Percentiles rank a stretch among this genome's conserved stretches.
These are phyloP conservation scores for Pionites leucogaster DNA, from an alignment of 2,113 vertebrate genomes.

Conservation along the genomic window DNA sequence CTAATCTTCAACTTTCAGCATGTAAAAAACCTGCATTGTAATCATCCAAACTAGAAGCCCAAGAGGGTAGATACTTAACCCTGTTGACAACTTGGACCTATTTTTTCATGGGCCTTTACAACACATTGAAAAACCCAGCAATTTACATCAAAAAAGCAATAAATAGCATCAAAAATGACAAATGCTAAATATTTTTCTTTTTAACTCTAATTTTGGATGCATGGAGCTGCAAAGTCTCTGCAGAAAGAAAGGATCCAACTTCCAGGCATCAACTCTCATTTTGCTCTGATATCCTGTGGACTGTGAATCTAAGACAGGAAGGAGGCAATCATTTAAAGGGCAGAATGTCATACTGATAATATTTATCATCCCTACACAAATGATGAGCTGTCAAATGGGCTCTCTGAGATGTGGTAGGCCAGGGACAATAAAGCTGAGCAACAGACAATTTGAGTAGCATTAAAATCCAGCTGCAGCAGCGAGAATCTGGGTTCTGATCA, in stretches of 20 bases:
- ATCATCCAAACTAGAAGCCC: neutral
- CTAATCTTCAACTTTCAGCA: conserved; percentile 24
- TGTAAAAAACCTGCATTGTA: neutral
- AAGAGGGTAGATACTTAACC: neutral
- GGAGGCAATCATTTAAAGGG: neutral
- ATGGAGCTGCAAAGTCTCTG: neutral
- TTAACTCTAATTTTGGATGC: neutral
- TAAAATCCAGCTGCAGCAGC: neutral
- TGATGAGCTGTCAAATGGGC: neutral
- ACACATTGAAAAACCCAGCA: neutral
- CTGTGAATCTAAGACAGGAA: neutral
- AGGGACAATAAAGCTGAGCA: neutral
- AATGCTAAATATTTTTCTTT: neutral
- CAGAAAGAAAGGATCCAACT: neutral
- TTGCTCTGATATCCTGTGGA: neutral
- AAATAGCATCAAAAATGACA: neutral
- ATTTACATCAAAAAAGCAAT: neutral
- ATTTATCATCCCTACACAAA: neutral
- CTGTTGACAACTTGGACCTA: neutral
- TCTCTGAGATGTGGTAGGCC: neutral
- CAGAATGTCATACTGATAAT: neutral
- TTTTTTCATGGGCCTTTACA: neutral
- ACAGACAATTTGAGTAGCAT: neutral
- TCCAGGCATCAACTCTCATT: neutral
- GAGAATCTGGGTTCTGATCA: neutral